Percentiles rank a stretch among this genome's conserved stretches.
Evolutionary conservation across 2,888 invertebrate genomes (phyloP).

Genomic region (Caradrina kadenii): DNA sequence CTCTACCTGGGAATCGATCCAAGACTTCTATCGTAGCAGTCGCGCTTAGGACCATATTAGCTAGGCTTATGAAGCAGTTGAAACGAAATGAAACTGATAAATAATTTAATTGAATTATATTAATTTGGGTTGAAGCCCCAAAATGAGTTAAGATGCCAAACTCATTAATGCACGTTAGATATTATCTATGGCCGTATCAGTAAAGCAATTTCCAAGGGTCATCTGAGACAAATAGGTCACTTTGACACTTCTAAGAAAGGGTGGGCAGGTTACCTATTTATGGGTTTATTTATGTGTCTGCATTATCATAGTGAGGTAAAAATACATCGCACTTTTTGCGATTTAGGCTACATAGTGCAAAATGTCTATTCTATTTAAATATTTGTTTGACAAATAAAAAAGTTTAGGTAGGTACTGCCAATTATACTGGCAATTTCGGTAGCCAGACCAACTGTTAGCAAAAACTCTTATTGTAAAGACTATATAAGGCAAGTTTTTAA

Average conservation of each 20-base stretch:
- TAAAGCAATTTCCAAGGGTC: conserved; percentile 46
- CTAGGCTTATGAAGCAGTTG: too few relatives aligned
- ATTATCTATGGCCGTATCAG: conserved; percentile 36
- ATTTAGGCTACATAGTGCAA: too few relatives aligned
- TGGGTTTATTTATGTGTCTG: conserved; percentile 2
- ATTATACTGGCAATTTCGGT: too few relatives aligned
- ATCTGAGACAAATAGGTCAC: conserved; percentile 42
- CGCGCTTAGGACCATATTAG: too few relatives aligned
- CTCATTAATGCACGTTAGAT: conserved; percentile 40
- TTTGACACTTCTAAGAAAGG: conserved; percentile 5
- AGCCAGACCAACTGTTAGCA: too few relatives aligned
- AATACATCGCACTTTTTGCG: background rate
- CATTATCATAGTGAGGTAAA: background rate
- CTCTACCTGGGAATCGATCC: too few relatives aligned
- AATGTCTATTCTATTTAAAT: too few relatives aligned
- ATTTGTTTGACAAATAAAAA: too few relatives aligned
- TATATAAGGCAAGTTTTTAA: too few relatives aligned
- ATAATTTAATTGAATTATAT: conserved; percentile 9
- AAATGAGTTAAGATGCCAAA: conserved; percentile 36
- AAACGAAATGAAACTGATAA: conserved; percentile 1
- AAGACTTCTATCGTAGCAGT: too few relatives aligned
- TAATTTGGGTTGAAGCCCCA: conserved; percentile 8
- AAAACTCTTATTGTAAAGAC: too few relatives aligned
- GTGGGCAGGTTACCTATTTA: background rate
- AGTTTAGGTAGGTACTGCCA: too few relatives aligned